phyloP scores from a whole-genome alignment of 1,140 invertebrate genomes.

The Globodera rostochiensis region DNA sequence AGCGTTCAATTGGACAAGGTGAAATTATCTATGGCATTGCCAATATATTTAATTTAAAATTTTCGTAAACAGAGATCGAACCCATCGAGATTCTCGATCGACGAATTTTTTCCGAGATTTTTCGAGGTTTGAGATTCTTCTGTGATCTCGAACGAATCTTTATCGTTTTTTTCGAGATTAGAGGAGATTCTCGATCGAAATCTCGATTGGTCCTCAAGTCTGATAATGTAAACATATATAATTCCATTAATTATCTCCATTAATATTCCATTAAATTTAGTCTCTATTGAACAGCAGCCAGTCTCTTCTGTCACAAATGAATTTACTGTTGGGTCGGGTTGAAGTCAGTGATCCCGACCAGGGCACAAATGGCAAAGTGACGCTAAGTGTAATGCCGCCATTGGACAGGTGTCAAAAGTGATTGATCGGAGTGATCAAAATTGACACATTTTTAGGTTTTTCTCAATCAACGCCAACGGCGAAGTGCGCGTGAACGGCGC shows the following conservation, averaged over 20 bases:
- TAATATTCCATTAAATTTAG: not conserved
- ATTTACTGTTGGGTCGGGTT: slow-evolving; percentile 53
- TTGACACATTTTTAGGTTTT: slow-evolving; percentile 49
- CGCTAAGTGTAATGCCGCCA: slow-evolving; percentile 54
- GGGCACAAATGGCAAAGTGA: slow-evolving; percentile 57
- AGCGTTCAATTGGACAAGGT: slow-evolving; percentile 20
- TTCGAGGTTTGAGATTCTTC: too few species aligned
- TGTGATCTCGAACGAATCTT: too few species aligned
- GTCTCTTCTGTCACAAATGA: slow-evolving; percentile 23
- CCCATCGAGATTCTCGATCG: too few species aligned
- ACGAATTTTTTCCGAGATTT: too few species aligned
- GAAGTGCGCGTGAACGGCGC: slow-evolving; percentile 57
- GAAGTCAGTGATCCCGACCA: slow-evolving; percentile 54
- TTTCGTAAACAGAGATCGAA: slow-evolving; percentile 40
- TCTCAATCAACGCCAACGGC: slow-evolving; percentile 52
- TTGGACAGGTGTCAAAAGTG: slow-evolving; percentile 41
- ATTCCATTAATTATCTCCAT: not conserved
- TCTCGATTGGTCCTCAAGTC: too few species aligned
- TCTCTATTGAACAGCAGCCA: not conserved
- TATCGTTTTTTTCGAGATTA: too few species aligned
- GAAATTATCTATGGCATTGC: not conserved
- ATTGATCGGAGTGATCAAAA: slow-evolving; percentile 13
- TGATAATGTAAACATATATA: too few species aligned
- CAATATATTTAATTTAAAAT: slow-evolving; percentile 38
- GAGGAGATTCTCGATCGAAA: not conserved